Percentiles rank a stretch among this genome's conserved stretches.
Conservation (phyloP, 2,113 vertebrate species). For the Brevimyrus niger region DNA sequence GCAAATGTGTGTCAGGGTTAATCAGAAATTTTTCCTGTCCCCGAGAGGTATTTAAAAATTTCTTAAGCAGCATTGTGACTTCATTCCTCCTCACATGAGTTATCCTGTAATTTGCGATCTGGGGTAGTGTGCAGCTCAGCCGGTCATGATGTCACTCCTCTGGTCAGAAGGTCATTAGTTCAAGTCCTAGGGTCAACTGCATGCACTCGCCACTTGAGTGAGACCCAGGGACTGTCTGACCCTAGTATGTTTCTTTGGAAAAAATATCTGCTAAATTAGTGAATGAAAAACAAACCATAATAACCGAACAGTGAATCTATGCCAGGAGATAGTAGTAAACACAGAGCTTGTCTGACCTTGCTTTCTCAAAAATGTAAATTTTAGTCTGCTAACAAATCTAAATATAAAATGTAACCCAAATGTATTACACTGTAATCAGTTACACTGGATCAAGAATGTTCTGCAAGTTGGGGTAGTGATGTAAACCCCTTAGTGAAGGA, state of each 20-base stretch:
- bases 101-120: not conserved
- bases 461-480: not conserved
- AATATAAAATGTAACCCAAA: not conserved
- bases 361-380: not conserved
- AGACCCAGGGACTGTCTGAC: not conserved
- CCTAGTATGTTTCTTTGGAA: not conserved
- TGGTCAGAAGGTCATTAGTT: not conserved
- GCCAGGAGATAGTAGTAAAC: not conserved
- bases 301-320: not conserved
- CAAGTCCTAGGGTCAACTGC: not conserved
- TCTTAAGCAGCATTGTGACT: not conserved
- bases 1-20: not conserved
- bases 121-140: not conserved
- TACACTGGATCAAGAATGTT: not conserved
- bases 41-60: not conserved
- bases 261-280: not conserved
- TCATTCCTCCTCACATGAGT: not conserved
- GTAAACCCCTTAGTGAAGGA: not conserved
- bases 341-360: not conserved
- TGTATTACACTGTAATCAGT: not conserved
- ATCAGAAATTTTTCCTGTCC: not conserved
- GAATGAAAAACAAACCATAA: not conserved
- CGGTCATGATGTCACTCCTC: not conserved
- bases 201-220: not conserved
- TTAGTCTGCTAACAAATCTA: not conserved